These are phyloP conservation scores for Brotula barbata DNA, from an alignment of 2,797 vertebrate species.

Conservation along the genomic window DNA sequence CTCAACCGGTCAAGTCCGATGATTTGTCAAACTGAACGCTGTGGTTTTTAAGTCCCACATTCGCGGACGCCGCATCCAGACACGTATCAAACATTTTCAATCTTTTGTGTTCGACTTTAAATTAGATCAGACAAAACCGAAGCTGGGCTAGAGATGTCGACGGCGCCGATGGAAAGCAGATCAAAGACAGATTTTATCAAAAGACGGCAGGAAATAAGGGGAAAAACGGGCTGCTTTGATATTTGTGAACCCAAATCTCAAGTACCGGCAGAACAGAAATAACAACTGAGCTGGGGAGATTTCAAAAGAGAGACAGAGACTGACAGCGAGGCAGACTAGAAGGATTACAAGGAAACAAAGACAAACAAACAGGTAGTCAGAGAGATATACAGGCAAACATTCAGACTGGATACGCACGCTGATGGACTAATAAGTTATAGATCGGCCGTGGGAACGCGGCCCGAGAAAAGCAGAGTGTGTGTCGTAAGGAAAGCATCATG, in stretches of 20 bases:
- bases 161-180: constrained; percentile 14
- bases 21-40: no score
- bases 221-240: neutral
- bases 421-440: constrained; percentile 10
- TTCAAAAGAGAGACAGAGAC: no score
- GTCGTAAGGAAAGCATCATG: constrained; percentile 4
- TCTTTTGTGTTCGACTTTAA: constrained; percentile 9
- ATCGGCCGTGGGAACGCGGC: neutral
- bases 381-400: constrained; percentile 4
- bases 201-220: constrained; percentile 19
- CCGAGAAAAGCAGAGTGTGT: neutral
- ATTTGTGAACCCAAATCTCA: constrained; percentile 5
- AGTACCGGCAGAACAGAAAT: constrained; percentile 2
- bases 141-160: neutral
- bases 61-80: neutral
- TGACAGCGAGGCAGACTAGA: no score
- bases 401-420: neutral
- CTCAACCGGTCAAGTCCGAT: no score
- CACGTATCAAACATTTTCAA: neutral
- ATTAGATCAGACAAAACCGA: constrained; percentile 5
- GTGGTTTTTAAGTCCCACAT: neutral
- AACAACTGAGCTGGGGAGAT: no score
- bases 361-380: constrained; percentile 9
- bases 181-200: constrained; percentile 33
- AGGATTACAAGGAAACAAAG: neutral